These are phyloP conservation scores for Athalia circularis DNA, from an alignment of 2,888 invertebrate genomes.

Conservation along the genomic window DNA sequence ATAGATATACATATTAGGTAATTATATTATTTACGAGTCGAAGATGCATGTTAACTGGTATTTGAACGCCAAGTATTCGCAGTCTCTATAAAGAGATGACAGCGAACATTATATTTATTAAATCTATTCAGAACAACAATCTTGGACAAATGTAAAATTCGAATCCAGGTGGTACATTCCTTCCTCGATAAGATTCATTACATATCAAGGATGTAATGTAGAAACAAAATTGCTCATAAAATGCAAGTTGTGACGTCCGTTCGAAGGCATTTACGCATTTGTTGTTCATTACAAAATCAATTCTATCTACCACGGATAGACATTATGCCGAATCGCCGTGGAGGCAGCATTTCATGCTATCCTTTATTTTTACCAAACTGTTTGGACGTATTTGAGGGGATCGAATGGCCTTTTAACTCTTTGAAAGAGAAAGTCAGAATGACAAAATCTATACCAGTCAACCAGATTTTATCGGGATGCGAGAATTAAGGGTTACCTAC, in stretches of 20 bases:
- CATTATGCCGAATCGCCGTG: neutral
- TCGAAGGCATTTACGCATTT: neutral
- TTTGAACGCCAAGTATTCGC: constrained; percentile 46
- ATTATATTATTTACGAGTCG: constrained; percentile 52
- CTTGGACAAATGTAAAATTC: too few species aligned
- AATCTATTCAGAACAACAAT: too few species aligned
- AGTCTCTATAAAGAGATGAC: constrained; percentile 38
- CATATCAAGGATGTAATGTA: too few species aligned
- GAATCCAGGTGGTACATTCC: too few species aligned
- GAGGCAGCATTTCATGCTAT: constrained; percentile 21
- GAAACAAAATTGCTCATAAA: too few species aligned
- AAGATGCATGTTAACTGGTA: constrained; percentile 50
- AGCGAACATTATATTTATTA: neutral
- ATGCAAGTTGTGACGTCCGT: too few species aligned
- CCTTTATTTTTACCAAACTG: neutral
- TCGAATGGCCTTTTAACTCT: neutral
- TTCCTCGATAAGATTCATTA: too few species aligned
- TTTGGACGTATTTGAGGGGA: neutral
- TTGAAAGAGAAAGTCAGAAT: neutral
- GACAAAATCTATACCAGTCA: constrained; percentile 25
- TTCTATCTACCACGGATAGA: constrained; percentile 20
- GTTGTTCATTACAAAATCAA: constrained; percentile 12
- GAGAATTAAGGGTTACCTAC: constrained; percentile 24
- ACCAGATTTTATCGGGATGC: constrained; percentile 19
- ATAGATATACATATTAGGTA: constrained; percentile 45